phyloP scores from a whole-genome alignment of 2,113 vertebrate species.

The Isichthys henryi region DNA sequence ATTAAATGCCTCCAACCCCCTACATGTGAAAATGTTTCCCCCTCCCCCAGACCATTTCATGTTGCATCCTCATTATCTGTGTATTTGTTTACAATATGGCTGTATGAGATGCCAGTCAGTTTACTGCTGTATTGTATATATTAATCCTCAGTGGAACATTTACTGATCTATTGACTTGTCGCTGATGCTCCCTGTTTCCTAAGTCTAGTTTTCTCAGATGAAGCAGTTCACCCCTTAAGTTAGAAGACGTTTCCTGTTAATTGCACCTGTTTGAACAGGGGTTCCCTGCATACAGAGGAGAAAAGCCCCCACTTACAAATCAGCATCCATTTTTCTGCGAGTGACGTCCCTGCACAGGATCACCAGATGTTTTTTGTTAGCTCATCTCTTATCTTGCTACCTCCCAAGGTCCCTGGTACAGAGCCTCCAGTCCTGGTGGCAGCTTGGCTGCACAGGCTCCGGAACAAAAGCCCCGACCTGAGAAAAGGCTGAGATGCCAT shows the following conservation, averaged over 20 bases:
- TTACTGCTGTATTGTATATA: neutral
- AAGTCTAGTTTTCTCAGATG: neutral
- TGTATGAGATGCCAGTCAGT: neutral
- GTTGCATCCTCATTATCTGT: neutral
- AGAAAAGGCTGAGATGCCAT: no score
- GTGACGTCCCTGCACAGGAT: neutral
- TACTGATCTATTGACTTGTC: neutral
- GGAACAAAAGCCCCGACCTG: no score
- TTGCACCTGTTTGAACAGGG: neutral
- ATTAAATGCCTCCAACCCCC: neutral
- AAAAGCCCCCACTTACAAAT: neutral
- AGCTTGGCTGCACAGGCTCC: no score
- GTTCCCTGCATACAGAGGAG: neutral
- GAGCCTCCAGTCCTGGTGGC: no score
- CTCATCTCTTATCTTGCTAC: neutral
- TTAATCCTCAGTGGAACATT: neutral
- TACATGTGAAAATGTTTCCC: neutral
- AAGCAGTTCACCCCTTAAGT: neutral
- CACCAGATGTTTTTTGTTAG: neutral
- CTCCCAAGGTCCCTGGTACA: no score
- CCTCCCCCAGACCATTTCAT: neutral
- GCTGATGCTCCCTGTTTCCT: neutral
- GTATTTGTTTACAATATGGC: neutral
- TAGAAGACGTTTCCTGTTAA: neutral
- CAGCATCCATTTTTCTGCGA: neutral